Evolutionary conservation across 2,888 invertebrate species (phyloP).

Genomic region (Chromoteleia sp.): DNA sequence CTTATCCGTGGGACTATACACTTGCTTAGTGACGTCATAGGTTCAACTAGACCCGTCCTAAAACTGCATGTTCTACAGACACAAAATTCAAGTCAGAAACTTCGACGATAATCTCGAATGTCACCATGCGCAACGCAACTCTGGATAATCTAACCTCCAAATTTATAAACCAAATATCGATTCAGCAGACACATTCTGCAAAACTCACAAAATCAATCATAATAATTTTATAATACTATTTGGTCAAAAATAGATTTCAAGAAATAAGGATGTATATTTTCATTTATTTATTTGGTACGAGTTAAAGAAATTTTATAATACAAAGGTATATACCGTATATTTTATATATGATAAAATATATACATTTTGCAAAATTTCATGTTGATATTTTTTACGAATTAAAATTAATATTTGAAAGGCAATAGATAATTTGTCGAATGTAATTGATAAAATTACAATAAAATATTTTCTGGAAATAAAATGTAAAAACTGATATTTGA

Average conservation of each 20-base stretch:
- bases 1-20: too few relatives aligned
- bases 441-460: too few relatives aligned
- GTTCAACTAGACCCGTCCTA: neutral
- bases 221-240: neutral
- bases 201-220: constrained; percentile 23
- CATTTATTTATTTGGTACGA: constrained; percentile 32
- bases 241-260: constrained; percentile 5
- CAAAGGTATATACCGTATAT: too few relatives aligned
- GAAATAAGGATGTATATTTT: constrained; percentile 13
- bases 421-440: too few relatives aligned
- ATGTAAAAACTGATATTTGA: too few relatives aligned
- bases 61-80: neutral
- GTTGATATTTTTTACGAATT: too few relatives aligned
- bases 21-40: constrained; percentile 13
- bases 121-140: constrained; percentile 47
- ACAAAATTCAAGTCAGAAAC: constrained; percentile 1
- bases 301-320: too few relatives aligned
- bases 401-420: too few relatives aligned
- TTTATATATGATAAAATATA: too few relatives aligned
- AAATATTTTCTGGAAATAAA: too few relatives aligned
- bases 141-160: constrained; percentile 46
- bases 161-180: constrained; percentile 41
- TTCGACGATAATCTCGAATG: constrained; percentile 22
- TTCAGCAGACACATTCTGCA: constrained; percentile 28
- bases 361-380: too few relatives aligned